Percentiles rank a stretch among this genome's conserved stretches.
These are phyloP conservation scores for Reticulitermes lucifugus DNA, from an alignment of 2,888 invertebrate species.

Conservation along the genomic window DNA sequence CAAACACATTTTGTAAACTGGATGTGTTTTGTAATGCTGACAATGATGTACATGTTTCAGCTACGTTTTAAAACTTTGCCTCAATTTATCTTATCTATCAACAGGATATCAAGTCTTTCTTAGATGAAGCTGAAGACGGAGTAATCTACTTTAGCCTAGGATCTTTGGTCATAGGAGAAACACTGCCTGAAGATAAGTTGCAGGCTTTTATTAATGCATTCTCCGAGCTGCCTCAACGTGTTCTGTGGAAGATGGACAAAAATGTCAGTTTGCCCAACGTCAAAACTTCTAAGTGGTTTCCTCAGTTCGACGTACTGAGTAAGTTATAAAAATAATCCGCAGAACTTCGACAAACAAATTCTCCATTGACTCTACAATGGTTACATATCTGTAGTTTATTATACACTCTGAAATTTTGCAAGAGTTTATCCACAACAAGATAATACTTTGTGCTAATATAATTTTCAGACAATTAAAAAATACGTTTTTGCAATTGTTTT, in stretches of 20 bases:
- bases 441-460: too few species aligned
- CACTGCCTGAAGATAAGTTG: conserved; percentile 71
- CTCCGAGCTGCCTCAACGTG: conserved; percentile 56
- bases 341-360: too few species aligned
- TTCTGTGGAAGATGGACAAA: conserved; percentile 77
- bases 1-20: too few species aligned
- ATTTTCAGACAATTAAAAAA: too few species aligned
- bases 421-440: too few species aligned
- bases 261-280: conserved; percentile 72
- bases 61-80: not conserved
- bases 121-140: conserved; percentile 35
- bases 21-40: too few species aligned
- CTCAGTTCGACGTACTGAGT: conserved; percentile 79
- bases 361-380: too few species aligned
- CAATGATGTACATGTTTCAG: not conserved
- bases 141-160: conserved; percentile 46
- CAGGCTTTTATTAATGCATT: conserved; percentile 73
- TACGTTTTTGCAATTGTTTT: too few species aligned
- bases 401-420: too few species aligned
- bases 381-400: too few species aligned
- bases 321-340: not conserved
- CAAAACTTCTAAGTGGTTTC: conserved; percentile 74
- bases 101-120: conserved; percentile 34
- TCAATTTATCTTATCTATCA: too few species aligned
- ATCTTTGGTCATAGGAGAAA: conserved; percentile 75